Conservation (phyloP, 2,113 vertebrate genomes). For the Circaetus cinerascens region DNA sequence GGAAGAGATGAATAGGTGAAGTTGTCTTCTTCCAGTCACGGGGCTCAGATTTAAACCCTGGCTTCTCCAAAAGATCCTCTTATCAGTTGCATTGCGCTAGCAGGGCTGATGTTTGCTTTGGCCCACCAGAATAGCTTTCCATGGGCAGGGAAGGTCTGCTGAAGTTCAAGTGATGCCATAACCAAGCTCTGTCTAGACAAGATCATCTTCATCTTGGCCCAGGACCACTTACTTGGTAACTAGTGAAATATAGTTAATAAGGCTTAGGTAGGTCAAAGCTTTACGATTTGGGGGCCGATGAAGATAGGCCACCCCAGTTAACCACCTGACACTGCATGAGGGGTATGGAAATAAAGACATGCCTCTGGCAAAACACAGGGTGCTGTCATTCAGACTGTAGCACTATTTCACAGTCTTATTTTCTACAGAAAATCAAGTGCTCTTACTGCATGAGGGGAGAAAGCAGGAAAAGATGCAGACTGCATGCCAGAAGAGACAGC, state of each 20-base stretch:
- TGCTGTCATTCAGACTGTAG: neutral
- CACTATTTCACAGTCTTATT: neutral
- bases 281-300: neutral
- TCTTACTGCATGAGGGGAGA: neutral
- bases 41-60: slow-evolving; percentile 18
- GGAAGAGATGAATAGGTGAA: slow-evolving; percentile 12
- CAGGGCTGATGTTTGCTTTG: slow-evolving; percentile 14
- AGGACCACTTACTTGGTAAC: neutral
- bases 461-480: neutral
- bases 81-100: neutral
- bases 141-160: neutral
- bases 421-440: neutral
- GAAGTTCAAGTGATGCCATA: slow-evolving; percentile 5
- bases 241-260: neutral
- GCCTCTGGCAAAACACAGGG: neutral
- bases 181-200: slow-evolving; percentile 32
- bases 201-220: neutral
- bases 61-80: slow-evolving; percentile 15
- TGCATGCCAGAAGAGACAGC: neutral
- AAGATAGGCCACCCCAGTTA: neutral
- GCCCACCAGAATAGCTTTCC: neutral
- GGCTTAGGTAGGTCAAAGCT: neutral
- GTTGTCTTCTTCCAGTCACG: slow-evolving; percentile 7
- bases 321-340: neutral
- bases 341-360: neutral